Percentiles rank a stretch among this genome's conserved stretches.
phyloP scores from a whole-genome alignment of 2,888 invertebrate species.

The Drosophila bunnanda region DNA sequence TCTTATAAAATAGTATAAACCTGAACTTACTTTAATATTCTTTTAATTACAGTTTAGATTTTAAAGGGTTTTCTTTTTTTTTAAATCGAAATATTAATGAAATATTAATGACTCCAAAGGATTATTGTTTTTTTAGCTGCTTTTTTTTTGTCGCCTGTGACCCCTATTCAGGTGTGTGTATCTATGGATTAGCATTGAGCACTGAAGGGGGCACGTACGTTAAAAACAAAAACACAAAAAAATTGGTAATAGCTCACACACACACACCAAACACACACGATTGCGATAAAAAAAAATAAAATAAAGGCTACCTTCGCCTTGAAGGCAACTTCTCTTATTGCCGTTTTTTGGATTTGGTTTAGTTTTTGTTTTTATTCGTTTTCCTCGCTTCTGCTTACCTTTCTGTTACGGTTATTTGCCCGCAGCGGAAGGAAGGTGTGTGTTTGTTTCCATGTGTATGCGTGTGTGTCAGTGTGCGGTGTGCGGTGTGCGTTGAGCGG shows the following conservation, averaged over 20 bases:
- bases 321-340: constrained; percentile 46
- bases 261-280: constrained; percentile 6
- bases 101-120: background rate
- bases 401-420: constrained; percentile 45
- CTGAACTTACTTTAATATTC: background rate
- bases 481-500: constrained; percentile 38
- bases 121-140: background rate
- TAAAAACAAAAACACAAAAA: constrained; percentile 4
- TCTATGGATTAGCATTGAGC: constrained; percentile 13
- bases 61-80: no score
- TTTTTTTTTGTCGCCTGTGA: constrained; percentile 21
- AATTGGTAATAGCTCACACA: constrained; percentile 25
- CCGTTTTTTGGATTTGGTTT: constrained; percentile 44
- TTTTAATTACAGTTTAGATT: background rate
- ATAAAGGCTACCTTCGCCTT: constrained; percentile 46
- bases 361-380: constrained; percentile 16
- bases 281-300: constrained; percentile 26
- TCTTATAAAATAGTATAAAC: background rate
- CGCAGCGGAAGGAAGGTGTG: constrained; percentile 73
- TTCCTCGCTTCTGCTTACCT: constrained; percentile 15
- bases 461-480: constrained; percentile 23
- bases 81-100: no score
- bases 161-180: constrained; percentile 6
- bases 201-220: constrained; percentile 35
- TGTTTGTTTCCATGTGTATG: constrained; percentile 46